phyloP scores from a whole-genome alignment of 2,113 vertebrate genomes.

The Eulacestoma nigropectus region DNA sequence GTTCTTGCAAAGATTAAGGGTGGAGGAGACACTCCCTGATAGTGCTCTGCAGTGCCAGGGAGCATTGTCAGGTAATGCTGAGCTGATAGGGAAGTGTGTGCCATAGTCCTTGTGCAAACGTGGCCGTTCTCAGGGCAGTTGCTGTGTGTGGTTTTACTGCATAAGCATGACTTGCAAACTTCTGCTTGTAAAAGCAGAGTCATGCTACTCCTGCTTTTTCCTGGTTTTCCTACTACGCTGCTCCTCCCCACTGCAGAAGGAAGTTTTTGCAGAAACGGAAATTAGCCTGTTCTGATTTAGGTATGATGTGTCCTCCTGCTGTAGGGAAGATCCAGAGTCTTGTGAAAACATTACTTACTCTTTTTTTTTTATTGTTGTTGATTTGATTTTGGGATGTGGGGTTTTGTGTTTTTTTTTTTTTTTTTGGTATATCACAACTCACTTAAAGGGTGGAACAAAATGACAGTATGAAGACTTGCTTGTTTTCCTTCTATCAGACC shows the following conservation, averaged over 20 bases:
- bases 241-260: neutral
- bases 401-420: neutral
- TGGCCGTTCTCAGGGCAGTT: neutral
- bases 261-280: neutral
- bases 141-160: neutral
- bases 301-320: neutral
- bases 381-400: neutral
- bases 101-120: neutral
- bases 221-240: accelerated
- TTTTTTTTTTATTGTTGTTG: neutral
- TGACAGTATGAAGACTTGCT: neutral
- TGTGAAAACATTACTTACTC: neutral
- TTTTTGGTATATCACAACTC: neutral
- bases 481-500: neutral
- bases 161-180: slow-evolving; percentile 3
- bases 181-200: neutral
- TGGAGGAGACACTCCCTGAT: neutral
- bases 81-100: neutral
- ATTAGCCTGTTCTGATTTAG: neutral
- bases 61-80: neutral
- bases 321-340: neutral
- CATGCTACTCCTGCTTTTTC: neutral
- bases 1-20: neutral
- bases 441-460: neutral
- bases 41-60: neutral